Conservation (phyloP, 2,888 invertebrate genomes). For the Cataglyphis cursor region DNA sequence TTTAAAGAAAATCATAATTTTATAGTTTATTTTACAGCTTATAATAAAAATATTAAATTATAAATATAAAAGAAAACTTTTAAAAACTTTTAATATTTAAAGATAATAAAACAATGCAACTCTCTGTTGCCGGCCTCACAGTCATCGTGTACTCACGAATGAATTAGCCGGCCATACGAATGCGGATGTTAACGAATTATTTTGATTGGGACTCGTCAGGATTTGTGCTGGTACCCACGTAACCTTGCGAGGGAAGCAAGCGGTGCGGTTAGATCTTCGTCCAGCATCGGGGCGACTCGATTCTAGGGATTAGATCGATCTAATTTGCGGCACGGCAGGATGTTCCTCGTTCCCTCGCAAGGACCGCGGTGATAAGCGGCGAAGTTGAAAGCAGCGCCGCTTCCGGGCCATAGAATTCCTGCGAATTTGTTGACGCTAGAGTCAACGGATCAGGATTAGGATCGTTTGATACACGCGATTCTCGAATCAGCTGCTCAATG, state of each 20-base stretch:
- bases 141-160: neutral
- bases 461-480: slow-evolving; percentile 15
- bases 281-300: slow-evolving; percentile 61
- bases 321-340: slow-evolving; percentile 74
- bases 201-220: slow-evolving; percentile 51
- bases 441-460: slow-evolving; percentile 36
- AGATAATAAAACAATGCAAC: neutral
- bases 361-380: slow-evolving; percentile 75
- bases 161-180: neutral
- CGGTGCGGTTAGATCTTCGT: slow-evolving; percentile 32
- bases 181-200: slow-evolving; percentile 53
- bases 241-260: slow-evolving; percentile 28
- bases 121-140: neutral
- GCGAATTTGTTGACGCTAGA: slow-evolving; percentile 32
- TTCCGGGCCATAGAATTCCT: slow-evolving; percentile 61
- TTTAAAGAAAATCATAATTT: no score
- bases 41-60: no score
- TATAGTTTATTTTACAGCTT: no score
- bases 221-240: slow-evolving; percentile 64
- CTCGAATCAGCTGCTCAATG: neutral
- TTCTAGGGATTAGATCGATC: slow-evolving; percentile 66
- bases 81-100: neutral
- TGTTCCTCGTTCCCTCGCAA: slow-evolving; percentile 71
- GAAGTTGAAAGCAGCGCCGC: slow-evolving; percentile 67
- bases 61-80: no score